These are phyloP conservation scores for Ormyrus labotus DNA, from an alignment of 2,888 invertebrate genomes.

Conservation along the genomic window DNA sequence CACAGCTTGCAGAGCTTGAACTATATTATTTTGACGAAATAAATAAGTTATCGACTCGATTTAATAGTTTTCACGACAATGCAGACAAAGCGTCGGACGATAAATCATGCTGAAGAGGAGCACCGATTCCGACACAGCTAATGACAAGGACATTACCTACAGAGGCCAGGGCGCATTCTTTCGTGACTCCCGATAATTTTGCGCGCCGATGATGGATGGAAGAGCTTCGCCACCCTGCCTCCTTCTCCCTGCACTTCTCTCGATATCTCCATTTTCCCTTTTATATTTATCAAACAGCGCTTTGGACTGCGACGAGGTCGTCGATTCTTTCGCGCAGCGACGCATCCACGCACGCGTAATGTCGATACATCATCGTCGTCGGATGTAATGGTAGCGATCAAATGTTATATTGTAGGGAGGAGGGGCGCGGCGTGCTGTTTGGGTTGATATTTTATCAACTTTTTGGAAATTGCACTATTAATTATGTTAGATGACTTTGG, in stretches of 20 bases:
- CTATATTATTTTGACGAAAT: not conserved
- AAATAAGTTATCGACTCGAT: not conserved
- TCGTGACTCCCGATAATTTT: slow-evolving; percentile 40
- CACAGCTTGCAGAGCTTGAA: too few species aligned
- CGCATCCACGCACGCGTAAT: too few species aligned
- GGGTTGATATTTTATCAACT: too few species aligned
- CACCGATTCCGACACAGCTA: slow-evolving; percentile 32
- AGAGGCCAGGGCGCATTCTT: slow-evolving; percentile 23
- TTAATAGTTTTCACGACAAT: not conserved
- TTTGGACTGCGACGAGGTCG: not conserved
- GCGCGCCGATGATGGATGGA: slow-evolving; percentile 37
- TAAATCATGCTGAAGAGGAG: slow-evolving; percentile 29
- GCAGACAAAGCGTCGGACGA: not conserved
- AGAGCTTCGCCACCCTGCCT: not conserved
- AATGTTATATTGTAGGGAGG: too few species aligned
- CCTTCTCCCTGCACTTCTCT: not conserved
- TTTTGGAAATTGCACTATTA: too few species aligned
- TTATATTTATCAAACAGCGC: slow-evolving; percentile 26
- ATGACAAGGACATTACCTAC: slow-evolving; percentile 29
- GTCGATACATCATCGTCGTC: too few species aligned
- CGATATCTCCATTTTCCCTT: slow-evolving; percentile 19
- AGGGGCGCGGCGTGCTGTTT: too few species aligned
- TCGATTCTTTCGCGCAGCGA: not conserved
- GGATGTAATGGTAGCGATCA: too few species aligned
- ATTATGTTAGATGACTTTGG: too few species aligned